Percentiles rank a stretch among this genome's conserved stretches.
Evolutionary conservation across 2,113 vertebrate species (phyloP).

Genomic region (Conger conger): DNA sequence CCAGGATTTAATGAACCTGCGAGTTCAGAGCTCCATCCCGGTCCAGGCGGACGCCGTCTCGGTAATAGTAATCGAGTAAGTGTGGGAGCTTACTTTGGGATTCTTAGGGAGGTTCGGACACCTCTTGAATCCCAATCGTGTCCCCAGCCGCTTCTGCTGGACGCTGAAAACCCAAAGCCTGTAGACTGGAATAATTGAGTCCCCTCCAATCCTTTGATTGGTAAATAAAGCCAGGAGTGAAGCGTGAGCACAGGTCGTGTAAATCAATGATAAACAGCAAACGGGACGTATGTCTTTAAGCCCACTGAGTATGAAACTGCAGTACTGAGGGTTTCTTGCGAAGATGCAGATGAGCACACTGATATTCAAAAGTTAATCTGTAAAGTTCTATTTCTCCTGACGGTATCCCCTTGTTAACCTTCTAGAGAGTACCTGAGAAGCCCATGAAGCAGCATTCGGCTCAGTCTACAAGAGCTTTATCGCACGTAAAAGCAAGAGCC

Average conservation of each 20-base stretch:
- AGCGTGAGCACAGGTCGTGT: background rate
- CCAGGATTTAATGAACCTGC: background rate
- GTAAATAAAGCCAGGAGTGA: background rate
- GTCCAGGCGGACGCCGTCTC: background rate
- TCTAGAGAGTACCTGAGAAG: background rate
- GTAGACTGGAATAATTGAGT: background rate
- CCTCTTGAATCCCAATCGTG: background rate
- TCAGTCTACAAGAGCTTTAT: background rate
- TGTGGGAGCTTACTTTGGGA: background rate
- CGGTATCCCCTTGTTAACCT: background rate
- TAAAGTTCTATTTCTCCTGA: background rate
- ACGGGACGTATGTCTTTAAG: background rate
- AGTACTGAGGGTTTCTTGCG: background rate
- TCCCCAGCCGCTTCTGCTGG: background rate
- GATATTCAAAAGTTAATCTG: background rate
- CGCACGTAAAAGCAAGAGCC: background rate
- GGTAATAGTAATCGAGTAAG: conserved; percentile 2
- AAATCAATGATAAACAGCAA: background rate
- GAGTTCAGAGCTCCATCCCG: background rate
- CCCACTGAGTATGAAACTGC: background rate
- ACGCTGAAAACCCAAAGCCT: background rate
- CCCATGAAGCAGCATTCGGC: background rate
- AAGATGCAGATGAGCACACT: background rate
- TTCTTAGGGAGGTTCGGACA: background rate
- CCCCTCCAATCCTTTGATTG: background rate